Percentiles rank a stretch among this genome's conserved stretches.
Evolutionary conservation across 2,888 invertebrate species (phyloP).

Genomic region (Carcina quercana): DNA sequence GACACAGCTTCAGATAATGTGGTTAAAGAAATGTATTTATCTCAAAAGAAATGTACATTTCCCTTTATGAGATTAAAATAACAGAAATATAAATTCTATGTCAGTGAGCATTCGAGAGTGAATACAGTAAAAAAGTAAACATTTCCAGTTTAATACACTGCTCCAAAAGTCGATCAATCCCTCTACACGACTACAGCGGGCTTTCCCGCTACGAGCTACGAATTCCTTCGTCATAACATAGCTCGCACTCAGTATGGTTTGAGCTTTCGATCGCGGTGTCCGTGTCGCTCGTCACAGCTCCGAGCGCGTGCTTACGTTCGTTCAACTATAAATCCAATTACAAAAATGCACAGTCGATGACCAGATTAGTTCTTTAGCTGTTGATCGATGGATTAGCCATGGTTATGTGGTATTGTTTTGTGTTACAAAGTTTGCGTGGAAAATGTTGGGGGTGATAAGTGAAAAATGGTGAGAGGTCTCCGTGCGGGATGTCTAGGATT

Average conservation of each 20-base stretch:
- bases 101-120: no score
- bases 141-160: no score
- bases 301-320: constrained; percentile 49
- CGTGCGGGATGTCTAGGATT: constrained; percentile 52
- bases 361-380: constrained; percentile 29
- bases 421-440: constrained; percentile 31
- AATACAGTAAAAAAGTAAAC: no score
- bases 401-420: constrained; percentile 35
- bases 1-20: no score
- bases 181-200: no score
- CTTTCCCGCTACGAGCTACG: constrained; percentile 4
- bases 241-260: constrained; percentile 51
- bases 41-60: no score
- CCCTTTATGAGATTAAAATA: no score
- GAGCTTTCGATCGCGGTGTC: constrained; percentile 25
- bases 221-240: constrained; percentile 9
- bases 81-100: no score
- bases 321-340: constrained; percentile 58
- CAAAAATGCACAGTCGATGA: constrained; percentile 38
- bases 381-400: constrained; percentile 39
- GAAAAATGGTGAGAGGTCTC: constrained; percentile 63
- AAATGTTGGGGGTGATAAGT: constrained; percentile 57
- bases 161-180: constrained; percentile 3
- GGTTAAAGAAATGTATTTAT: no score
- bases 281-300: constrained; percentile 22